A percentile compares a stretch with the other conserved stretches of the same genome.
Evolutionary conservation across 2,113 vertebrate species (phyloP).

Genomic region (Polypterus senegalus): DNA sequence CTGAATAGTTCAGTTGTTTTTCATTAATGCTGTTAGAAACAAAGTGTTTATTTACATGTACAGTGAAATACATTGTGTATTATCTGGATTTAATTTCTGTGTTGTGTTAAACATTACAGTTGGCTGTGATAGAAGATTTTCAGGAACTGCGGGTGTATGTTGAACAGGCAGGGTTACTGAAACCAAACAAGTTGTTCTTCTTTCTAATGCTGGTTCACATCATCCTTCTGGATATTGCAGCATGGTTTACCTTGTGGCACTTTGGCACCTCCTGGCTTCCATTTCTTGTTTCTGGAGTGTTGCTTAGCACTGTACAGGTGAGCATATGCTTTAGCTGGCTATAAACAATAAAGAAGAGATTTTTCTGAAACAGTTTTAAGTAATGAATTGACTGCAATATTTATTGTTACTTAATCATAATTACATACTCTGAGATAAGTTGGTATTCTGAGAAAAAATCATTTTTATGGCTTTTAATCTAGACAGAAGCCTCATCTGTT

Average conservation of each 20-base stretch:
- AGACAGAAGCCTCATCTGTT: no score
- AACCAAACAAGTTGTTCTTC: slow-evolving; percentile 47
- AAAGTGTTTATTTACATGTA: no score
- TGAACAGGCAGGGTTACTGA: slow-evolving; percentile 55
- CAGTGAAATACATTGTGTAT: no score
- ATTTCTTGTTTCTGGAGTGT: slow-evolving; percentile 40
- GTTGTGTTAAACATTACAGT: slow-evolving; percentile 28
- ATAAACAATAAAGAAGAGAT: neutral
- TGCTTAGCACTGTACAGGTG: slow-evolving; percentile 58
- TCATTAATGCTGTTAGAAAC: no score
- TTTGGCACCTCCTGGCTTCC: slow-evolving; percentile 48
- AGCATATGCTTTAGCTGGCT: neutral
- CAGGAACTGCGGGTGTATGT: slow-evolving; percentile 43
- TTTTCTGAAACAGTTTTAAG: neutral
- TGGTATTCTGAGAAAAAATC: no score
- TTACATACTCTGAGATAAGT: no score
- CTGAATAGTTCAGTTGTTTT: no score
- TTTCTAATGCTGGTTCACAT: slow-evolving; percentile 48
- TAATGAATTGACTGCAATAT: neutral
- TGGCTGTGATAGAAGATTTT: slow-evolving; percentile 50
- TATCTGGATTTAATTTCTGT: no score
- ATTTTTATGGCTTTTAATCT: no score
- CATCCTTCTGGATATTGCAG: slow-evolving; percentile 45
- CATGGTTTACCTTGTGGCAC: slow-evolving; percentile 52
- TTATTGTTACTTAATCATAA: no score